Evolutionary conservation across 92 coral and sea anemone species (phyloP).

Genomic region (Zoanthus sansibaricus): DNA sequence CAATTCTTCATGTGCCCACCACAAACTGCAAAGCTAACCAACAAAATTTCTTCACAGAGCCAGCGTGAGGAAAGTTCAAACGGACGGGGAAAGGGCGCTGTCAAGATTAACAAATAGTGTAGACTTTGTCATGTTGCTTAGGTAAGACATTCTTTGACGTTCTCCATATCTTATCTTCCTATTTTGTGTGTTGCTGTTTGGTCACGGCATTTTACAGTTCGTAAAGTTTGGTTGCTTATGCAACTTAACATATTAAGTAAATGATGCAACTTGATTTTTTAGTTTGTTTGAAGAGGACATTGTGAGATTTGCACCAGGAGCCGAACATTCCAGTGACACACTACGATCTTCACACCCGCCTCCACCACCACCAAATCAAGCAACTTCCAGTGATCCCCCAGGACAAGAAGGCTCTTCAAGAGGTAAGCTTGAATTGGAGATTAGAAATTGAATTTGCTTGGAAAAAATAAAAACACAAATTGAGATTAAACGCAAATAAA

Average conservation of each 20-base stretch:
- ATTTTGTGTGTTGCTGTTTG: not conserved
- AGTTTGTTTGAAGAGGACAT: conserved; percentile 85
- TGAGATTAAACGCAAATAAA: too few species aligned
- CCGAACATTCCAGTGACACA: conserved; percentile 14
- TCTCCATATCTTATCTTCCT: too few species aligned
- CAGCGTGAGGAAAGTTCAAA: conserved; percentile 80
- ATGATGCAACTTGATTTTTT: not conserved
- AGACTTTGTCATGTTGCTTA: conserved; percentile 89
- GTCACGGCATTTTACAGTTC: too few species aligned
- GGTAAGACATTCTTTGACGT: conserved; percentile 56
- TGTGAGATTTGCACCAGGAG: conserved; percentile 79
- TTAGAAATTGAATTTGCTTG: too few species aligned
- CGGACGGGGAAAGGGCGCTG: conserved; percentile 93
- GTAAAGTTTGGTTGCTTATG: too few species aligned
- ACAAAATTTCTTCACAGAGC: conserved; percentile 62
- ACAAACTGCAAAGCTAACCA: not conserved
- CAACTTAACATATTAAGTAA: not conserved
- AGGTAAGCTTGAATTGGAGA: not conserved
- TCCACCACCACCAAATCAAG: not conserved
- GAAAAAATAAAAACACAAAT: too few species aligned
- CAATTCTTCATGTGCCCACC: not conserved
- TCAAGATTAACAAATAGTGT: conserved; percentile 87
- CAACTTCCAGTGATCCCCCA: conserved; percentile 11
- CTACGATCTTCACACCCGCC: conserved; percentile 21
- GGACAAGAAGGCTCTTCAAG: conserved; percentile 9